A percentile compares a stretch with the other conserved stretches of the same genome.
phyloP scores from a whole-genome alignment of 2,888 invertebrate genomes.

The Sabatieria punctata region DNA sequence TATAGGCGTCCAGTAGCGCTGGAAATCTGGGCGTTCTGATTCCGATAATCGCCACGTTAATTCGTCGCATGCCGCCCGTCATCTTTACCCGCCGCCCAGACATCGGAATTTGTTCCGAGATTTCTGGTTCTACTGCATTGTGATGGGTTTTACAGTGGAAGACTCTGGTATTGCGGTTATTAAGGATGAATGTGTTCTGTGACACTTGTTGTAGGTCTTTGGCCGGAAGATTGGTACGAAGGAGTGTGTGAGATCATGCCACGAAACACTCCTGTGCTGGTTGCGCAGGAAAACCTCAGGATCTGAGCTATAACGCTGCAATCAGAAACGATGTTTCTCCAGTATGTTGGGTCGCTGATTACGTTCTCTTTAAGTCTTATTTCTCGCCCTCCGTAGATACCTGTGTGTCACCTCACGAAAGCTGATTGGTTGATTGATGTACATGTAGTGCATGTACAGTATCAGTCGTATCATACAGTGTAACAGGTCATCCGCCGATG shows the following conservation, averaged over 20 bases:
- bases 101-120: conserved; percentile 92
- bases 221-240: conserved; percentile 91
- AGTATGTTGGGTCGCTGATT: conserved; percentile 33
- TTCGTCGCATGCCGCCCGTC: conserved; percentile 74
- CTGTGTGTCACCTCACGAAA: no score
- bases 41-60: conserved; percentile 78
- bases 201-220: conserved; percentile 37
- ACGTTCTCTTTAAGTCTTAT: no score
- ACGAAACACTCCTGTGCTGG: conserved; percentile 71
- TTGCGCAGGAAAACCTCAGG: conserved; percentile 72
- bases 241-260: conserved; percentile 93
- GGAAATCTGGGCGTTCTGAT: conserved; percentile 93
- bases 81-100: conserved; percentile 64
- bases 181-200: no score
- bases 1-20: conserved; percentile 77
- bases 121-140: conserved; percentile 97
- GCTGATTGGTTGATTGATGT: no score
- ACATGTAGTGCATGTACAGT: no score
- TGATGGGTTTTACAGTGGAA: conserved; percentile 88
- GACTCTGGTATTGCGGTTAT: no score
- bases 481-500: no score
- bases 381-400: no score
- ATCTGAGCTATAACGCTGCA: conserved; percentile 87
- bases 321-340: conserved; percentile 80
- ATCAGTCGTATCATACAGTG: no score